Base-by-base conservation (phyloP, 2,888 invertebrate species). In the Acleris emargana region DNA sequence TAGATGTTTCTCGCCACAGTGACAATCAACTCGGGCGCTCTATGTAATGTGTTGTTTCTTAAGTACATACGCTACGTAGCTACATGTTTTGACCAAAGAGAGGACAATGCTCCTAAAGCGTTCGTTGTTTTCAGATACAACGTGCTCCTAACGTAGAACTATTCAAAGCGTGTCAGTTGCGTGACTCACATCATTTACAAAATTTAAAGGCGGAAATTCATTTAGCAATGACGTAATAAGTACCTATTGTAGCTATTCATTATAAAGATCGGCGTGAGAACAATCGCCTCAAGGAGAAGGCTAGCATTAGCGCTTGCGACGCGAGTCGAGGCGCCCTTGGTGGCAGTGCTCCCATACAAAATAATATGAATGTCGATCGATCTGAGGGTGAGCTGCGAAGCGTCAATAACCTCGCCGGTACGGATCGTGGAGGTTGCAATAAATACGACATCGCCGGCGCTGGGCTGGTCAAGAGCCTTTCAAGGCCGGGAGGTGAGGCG, bases 401-500 rank as follows among this genome's bases (percentile, higher is more conserved):
- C 89, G 91, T 91, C 90, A 91, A 91, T 91, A 91, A 91, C 91
- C 91, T 91, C 90, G 89, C 72, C 87, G 83, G 89, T 88, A 90
- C 86, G 84, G 89, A 90, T 90, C 89, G 85, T 86, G 86, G 91
- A 91, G 89, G 86, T 91, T 91, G 91, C 91, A 91, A 91, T 91
- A 91, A 91, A 91, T 91, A 91, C 89, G 86, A 87, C 87, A 89
- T 84, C 88, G 88, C 81, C 87, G 84, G 79, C 83, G 81, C 80
- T 88, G 91, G 89, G 83, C 89, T 92, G 91, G 92, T 92, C 92
- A 91, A 91, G 91, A 91, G 91, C 91, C 91, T 92, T 91, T 92
- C 92, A 91, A 92, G 91, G 92, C 87, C 89, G 86, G 87, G 90
- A 87, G 86, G 88, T 84, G 89, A 88, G 86, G 89, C 86, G 90